phyloP scores from a whole-genome alignment of 2,888 invertebrate species.

The Drosophila setosimentum region DNA sequence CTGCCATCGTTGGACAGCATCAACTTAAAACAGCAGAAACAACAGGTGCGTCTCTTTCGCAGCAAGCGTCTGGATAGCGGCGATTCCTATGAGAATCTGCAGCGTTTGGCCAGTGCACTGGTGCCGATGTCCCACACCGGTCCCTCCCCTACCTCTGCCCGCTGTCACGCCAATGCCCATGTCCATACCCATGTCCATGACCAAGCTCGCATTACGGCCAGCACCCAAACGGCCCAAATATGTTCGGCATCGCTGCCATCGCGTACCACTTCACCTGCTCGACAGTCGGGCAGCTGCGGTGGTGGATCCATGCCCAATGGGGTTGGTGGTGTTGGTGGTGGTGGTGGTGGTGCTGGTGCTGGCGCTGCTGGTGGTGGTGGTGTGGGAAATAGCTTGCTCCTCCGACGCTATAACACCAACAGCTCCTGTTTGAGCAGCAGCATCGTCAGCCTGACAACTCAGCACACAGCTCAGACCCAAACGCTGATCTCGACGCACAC shows the following conservation, averaged over 20 bases:
- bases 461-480: slow-evolving; percentile 57
- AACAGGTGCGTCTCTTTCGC: slow-evolving; percentile 84
- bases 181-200: slow-evolving; percentile 11
- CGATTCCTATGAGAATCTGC: slow-evolving; percentile 84
- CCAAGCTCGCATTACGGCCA: slow-evolving; percentile 40
- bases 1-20: slow-evolving; percentile 85
- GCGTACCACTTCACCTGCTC: slow-evolving; percentile 76
- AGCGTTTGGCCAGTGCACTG: slow-evolving; percentile 83
- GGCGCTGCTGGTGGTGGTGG: slow-evolving; percentile 55
- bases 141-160: neutral
- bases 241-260: slow-evolving; percentile 70
- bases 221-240: slow-evolving; percentile 59
- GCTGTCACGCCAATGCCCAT: slow-evolving; percentile 4
- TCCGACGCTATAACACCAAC: slow-evolving; percentile 70
- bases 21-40: slow-evolving; percentile 80
- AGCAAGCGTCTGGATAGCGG: slow-evolving; percentile 77
- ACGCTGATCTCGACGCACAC: neutral
- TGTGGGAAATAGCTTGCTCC: slow-evolving; percentile 36
- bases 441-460: slow-evolving; percentile 71
- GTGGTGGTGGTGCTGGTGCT: slow-evolving; percentile 45
- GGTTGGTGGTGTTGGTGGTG: slow-evolving; percentile 48
- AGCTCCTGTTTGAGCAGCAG: slow-evolving; percentile 81
- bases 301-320: slow-evolving; percentile 60
- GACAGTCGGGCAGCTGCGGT: slow-evolving; percentile 34
- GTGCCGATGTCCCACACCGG: slow-evolving; percentile 50